Evolutionary conservation across 2,113 vertebrate genomes (phyloP), one percentile per base, ranked within the genome.

Genomic region (Corydoras maculifer): DNA sequence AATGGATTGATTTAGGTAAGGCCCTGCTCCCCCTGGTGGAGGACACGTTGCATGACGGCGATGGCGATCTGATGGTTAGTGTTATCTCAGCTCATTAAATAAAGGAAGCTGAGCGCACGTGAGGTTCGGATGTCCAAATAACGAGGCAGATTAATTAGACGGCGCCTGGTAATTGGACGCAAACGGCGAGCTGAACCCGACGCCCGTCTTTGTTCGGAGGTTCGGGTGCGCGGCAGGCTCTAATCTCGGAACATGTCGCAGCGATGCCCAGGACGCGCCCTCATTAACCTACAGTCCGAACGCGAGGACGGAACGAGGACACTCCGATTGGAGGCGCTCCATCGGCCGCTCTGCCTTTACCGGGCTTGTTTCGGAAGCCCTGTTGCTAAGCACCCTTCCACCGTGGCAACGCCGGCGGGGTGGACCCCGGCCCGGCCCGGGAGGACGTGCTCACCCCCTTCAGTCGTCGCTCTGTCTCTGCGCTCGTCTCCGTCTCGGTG

Each of bases 231-330:
- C 54, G 62, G 68, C 58, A 12, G 35, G 73, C 62, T 75, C 68
- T 84, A 80, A 82, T 79, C 73, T 66, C 53, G 51, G 68, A 67
- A 62, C 59, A 66, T 75, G 77, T 60, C 43, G 32, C 63, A 59
- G 64, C 68, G 60, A 58, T 49, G 67, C 64, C 58, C 15, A 68
- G 35, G 68, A 57, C 15, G 49, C 48, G 57, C 51, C 59, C 76
- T 75, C 64, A 75, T 79, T 79, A 43, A 68, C 65, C 68, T 78
- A 70, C 48, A 73, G 9, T 8, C 62, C 58, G 53, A 30, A 70
- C 68, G 70, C 48, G 59, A 32, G 64, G 51, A 68, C 50, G 70
- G 65, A 72, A 68, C 35, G 59, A 72, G 54, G 58, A 72, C 58
- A 9, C 4, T 72, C 51, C 63, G 64, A 63, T 72, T 63, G 72